These are phyloP conservation scores for Pyrrhia umbra DNA, from an alignment of 2,888 invertebrate species.

Conservation along the genomic window DNA sequence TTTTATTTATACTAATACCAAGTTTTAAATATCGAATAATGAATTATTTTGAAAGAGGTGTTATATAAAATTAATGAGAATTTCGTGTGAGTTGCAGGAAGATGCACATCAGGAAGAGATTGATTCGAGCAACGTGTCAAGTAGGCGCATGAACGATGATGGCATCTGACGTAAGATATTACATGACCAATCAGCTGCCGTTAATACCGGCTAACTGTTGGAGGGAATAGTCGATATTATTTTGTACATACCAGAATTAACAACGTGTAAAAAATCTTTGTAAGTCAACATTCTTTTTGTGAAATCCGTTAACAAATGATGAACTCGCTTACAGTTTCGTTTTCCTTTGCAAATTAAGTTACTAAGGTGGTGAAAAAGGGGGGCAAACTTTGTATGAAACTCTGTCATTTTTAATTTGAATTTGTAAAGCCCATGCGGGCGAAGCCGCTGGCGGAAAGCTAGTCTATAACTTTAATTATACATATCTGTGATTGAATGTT, in stretches of 20 bases:
- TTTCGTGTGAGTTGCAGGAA: slow-evolving; percentile 34
- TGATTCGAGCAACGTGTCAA: slow-evolving; percentile 52
- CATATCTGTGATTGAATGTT: background rate
- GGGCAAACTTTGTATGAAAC: no score
- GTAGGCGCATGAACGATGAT: slow-evolving; percentile 48
- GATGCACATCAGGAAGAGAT: slow-evolving; percentile 51
- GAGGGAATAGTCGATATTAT: slow-evolving; percentile 11
- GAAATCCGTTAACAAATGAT: background rate
- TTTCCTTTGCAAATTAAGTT: slow-evolving; percentile 15
- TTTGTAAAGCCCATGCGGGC: slow-evolving; percentile 7
- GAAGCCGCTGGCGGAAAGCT: no score
- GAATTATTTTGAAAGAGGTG: slow-evolving; percentile 5
- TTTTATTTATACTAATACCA: background rate
- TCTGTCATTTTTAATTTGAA: no score
- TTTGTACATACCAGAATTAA: background rate
- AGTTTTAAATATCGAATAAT: background rate
- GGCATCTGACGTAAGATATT: slow-evolving; percentile 54
- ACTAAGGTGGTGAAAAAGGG: background rate
- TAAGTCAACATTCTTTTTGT: background rate
- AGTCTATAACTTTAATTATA: background rate
- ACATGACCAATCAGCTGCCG: slow-evolving; percentile 38
- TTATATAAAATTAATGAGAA: slow-evolving; percentile 42
- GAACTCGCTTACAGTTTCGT: background rate
- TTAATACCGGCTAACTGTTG: slow-evolving; percentile 29
- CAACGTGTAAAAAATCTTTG: slow-evolving; percentile 2